Evolutionary conservation across 2,888 invertebrate species (phyloP), one percentile per base, ranked within the genome.

Genomic region (Chrysolina oricalcia): DNA sequence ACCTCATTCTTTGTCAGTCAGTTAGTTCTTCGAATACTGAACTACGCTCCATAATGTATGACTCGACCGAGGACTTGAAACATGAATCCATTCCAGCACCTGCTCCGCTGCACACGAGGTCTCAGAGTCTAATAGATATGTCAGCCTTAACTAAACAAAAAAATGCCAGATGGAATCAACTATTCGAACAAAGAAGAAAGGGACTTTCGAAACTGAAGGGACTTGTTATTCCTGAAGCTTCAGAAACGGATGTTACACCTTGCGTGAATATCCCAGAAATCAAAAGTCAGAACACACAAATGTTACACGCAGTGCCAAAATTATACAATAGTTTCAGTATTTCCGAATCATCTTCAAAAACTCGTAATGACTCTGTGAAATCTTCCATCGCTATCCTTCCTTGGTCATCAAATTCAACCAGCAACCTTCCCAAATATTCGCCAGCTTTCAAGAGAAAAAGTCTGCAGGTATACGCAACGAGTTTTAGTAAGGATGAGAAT

Each of bases 161-260:
- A 72, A 83, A 81, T 59, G 90, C 90, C 76, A 89, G 94, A 77
- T 90, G 95, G 84, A 94, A 93, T 83, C 93, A 93, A 81, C 89
- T 96, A 81, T 92, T 95, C 82, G 96, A 96, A 87, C 95, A 96
- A 86, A 91, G 96, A 72, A 93, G 94, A 80, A 94, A 94, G 85
- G 94, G 94, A 21, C 92, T 96, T 89, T 95, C 96, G 2, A 97
- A 96, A 88, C 89, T 97, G 75, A 92, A 96, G 84, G 97, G 96
- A n/a, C 89, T 97, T 82, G 95, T 96, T 43, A 97, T 97, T 86
- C 97, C 97, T 5, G 96, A 97, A 83, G 91, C 91, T 15, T 88
- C 91, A 27, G 90, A 92, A 80, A 81, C 70, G 56, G 82, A 83
- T 63, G 46, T 76, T 35, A 87, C 89, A 3, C 90, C 93, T 68